Percentiles rank a stretch among this genome's conserved stretches.
These are phyloP conservation scores for Halisarca cf. caerulea DNA, from an alignment of 37 sponge, comb jelly and placozoan genomes.

Conservation along the genomic window DNA sequence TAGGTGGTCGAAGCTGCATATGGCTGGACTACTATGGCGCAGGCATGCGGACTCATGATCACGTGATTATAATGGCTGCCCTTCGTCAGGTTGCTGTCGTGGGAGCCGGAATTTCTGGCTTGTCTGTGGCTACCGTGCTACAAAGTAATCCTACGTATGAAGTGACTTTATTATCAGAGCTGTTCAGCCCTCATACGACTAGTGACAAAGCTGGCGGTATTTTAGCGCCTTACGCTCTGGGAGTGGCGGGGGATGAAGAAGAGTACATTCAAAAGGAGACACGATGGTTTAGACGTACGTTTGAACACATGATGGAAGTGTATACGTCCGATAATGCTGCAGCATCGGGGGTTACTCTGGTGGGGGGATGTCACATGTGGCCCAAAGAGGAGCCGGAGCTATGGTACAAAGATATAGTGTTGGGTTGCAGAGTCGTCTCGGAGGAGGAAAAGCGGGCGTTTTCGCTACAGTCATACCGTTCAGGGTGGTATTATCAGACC, in stretches of 20 bases:
- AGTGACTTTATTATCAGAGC: constrained; percentile 48
- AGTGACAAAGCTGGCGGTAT: constrained; percentile 52
- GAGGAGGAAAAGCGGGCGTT: not conserved
- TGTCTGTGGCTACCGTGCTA: constrained; percentile 34
- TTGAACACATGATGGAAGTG: not conserved
- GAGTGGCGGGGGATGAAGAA: not conserved
- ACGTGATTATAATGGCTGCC: too few species aligned
- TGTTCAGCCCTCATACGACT: constrained; percentile 43
- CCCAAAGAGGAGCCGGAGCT: not conserved
- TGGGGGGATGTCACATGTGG: not conserved
- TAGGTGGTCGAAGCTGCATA: too few species aligned
- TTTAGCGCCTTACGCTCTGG: constrained; percentile 34
- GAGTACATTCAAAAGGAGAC: not conserved
- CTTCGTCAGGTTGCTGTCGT: constrained; percentile 38
- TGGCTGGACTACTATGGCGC: too few species aligned
- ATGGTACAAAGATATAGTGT: not conserved
- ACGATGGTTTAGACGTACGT: constrained; percentile 26
- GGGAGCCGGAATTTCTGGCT: constrained; percentile 66
- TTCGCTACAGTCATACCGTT: not conserved
- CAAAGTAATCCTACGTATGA: not conserved
- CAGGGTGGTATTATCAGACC: not conserved
- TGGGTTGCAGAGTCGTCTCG: not conserved
- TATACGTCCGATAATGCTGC: not conserved
- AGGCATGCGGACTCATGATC: too few species aligned
- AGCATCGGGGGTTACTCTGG: not conserved